phyloP scores from a whole-genome alignment of 2,797 vertebrate species.

The Nyctalus aviator region DNA sequence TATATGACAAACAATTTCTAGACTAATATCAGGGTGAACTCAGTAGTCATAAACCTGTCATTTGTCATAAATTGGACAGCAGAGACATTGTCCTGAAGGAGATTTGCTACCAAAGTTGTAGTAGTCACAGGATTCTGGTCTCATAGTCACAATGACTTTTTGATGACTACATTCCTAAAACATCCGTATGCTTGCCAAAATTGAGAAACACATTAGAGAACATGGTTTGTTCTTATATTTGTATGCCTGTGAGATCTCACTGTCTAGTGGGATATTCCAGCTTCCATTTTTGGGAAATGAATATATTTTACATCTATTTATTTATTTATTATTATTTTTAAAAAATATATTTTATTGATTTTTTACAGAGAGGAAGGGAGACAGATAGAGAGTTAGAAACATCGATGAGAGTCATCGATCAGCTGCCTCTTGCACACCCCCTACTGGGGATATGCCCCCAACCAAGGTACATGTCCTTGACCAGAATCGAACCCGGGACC shows the following conservation, averaged over 20 bases:
- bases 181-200: slow-evolving; percentile 50
- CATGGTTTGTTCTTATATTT: slow-evolving; percentile 10
- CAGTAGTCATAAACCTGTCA: background rate
- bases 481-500: too few relatives aligned
- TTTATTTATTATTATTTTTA: too few relatives aligned
- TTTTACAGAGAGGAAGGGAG: too few relatives aligned
- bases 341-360: too few relatives aligned
- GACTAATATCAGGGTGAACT: slow-evolving; percentile 11
- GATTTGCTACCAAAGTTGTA: slow-evolving; percentile 11
- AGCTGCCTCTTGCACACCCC: too few relatives aligned
- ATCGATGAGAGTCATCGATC: too few relatives aligned
- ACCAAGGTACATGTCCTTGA: too few relatives aligned
- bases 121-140: background rate
- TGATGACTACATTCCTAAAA: slow-evolving; percentile 47
- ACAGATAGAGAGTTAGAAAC: too few relatives aligned
- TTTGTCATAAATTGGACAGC: background rate
- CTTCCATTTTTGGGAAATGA: background rate
- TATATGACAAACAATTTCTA: slow-evolving; percentile 39
- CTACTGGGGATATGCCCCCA: too few relatives aligned
- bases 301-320: background rate
- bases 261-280: background rate
- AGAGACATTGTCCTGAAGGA: background rate
- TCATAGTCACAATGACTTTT: slow-evolving; percentile 42
- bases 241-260: background rate
- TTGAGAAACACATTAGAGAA: slow-evolving; percentile 43